Percentiles rank a stretch among this genome's conserved stretches.
Evolutionary conservation across 2,888 invertebrate genomes (phyloP).

Genomic region (Physocephala rufipes): DNA sequence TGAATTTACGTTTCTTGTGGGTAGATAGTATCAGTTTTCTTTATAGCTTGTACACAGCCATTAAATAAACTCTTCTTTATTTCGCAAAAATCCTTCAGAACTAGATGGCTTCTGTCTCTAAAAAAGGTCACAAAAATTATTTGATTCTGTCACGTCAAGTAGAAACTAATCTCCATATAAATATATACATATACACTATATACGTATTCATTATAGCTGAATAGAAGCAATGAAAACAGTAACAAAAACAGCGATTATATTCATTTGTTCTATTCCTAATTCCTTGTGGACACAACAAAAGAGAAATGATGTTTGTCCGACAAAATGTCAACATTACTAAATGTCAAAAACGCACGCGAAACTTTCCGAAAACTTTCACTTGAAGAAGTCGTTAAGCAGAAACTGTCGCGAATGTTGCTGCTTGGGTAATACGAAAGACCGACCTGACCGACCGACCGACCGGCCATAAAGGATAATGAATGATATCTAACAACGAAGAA

Average conservation of each 20-base stretch:
- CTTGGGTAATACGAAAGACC: background rate
- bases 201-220: too few relatives aligned
- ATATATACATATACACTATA: constrained; percentile 24
- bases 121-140: constrained; percentile 49
- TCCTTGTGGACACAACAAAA: too few relatives aligned
- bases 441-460: too few relatives aligned
- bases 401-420: constrained; percentile 40
- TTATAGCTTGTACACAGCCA: background rate
- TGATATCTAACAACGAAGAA: background rate
- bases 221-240: constrained; percentile 33
- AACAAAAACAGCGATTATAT: constrained; percentile 39
- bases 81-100: constrained; percentile 16
- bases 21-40: background rate
- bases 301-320: constrained; percentile 52
- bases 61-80: background rate
- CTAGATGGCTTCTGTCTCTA: background rate
- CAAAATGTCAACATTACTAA: constrained; percentile 61
- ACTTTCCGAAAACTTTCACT: constrained; percentile 60
- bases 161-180: constrained; percentile 44
- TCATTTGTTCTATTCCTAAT: constrained; percentile 30
- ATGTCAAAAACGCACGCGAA: constrained; percentile 63
- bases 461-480: constrained; percentile 32
- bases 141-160: constrained; percentile 62
- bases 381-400: constrained; percentile 50
- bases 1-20: background rate